These are phyloP conservation scores for Macrobrachium nipponense DNA, from an alignment of 1,140 invertebrate genomes.

Conservation along the genomic window DNA sequence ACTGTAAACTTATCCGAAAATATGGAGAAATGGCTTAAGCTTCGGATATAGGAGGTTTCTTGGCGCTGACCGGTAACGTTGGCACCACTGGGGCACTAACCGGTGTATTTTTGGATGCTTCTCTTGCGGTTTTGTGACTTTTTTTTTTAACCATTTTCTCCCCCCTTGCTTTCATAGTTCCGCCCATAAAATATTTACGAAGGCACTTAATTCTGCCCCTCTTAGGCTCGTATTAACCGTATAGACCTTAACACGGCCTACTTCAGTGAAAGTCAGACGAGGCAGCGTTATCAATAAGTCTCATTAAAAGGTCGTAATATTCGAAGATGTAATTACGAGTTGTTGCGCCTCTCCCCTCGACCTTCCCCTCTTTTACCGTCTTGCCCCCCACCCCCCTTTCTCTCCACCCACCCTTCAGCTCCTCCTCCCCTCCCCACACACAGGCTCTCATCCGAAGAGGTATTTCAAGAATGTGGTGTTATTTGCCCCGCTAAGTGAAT, in stretches of 20 bases:
- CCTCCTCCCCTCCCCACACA: not conserved
- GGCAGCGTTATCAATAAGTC: too few relatives aligned
- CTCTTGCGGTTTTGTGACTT: conserved; percentile 34
- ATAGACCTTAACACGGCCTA: too few relatives aligned
- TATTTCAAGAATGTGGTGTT: conserved; percentile 55
- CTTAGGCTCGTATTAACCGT: too few relatives aligned
- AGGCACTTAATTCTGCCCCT: too few relatives aligned
- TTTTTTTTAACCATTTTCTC: conserved; percentile 6
- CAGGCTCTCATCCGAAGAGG: conserved; percentile 19
- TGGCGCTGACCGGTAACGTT: not conserved
- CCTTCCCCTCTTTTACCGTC: not conserved
- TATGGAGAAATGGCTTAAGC: too few relatives aligned
- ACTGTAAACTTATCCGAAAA: too few relatives aligned
- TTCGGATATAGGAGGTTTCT: not conserved
- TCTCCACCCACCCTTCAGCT: not conserved
- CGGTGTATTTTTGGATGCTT: conserved; percentile 27
- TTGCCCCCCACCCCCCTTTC: too few relatives aligned
- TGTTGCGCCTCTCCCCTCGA: too few relatives aligned
- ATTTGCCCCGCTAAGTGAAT: conserved; percentile 12
- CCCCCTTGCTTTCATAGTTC: not conserved
- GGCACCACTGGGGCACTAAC: conserved; percentile 44
- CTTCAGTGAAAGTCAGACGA: too few relatives aligned
- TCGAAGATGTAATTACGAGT: too few relatives aligned
- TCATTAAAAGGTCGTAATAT: too few relatives aligned
- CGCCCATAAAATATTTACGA: conserved; percentile 3